A percentile compares a stretch with the other conserved stretches of the same genome.
Evolutionary conservation across 2,113 vertebrate genomes (phyloP).

Genomic region (Ancistrus triradiatus): DNA sequence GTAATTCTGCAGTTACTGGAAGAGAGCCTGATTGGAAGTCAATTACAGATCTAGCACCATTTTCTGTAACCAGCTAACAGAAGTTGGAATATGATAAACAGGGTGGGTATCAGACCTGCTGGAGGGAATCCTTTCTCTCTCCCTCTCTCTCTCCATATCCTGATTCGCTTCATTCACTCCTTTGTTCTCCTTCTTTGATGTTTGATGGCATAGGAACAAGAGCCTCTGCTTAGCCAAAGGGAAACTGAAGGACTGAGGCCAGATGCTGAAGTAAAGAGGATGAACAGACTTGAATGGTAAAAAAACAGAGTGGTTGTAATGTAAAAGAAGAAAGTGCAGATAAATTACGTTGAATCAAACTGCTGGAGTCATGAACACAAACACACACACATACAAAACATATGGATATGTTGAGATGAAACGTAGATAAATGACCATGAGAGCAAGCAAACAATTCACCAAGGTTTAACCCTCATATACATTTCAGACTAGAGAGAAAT

Average conservation of each 20-base stretch:
- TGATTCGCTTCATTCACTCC: not conserved
- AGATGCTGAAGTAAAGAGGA: not conserved
- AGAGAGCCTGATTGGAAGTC: no score
- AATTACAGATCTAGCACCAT: no score
- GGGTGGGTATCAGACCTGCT: no score
- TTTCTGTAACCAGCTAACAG: no score
- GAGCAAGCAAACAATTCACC: no score
- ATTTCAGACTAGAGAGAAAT: no score
- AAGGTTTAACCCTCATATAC: no score
- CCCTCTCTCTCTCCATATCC: conserved; percentile 3
- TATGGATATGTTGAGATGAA: not conserved
- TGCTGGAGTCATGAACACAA: not conserved
- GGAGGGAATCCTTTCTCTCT: not conserved
- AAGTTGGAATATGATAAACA: no score
- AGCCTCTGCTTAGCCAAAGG: not conserved
- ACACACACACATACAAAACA: not conserved
- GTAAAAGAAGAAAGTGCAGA: not conserved
- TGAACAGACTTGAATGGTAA: not conserved
- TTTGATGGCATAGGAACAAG: not conserved
- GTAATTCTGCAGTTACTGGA: no score
- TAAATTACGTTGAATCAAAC: not conserved
- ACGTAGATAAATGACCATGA: no score
- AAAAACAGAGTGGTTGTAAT: not conserved
- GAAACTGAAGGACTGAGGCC: not conserved
- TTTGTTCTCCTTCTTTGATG: conserved; percentile 16